Conservation (phyloP, 2,888 invertebrate species). For the Xestoiulus laeticollis region DNA sequence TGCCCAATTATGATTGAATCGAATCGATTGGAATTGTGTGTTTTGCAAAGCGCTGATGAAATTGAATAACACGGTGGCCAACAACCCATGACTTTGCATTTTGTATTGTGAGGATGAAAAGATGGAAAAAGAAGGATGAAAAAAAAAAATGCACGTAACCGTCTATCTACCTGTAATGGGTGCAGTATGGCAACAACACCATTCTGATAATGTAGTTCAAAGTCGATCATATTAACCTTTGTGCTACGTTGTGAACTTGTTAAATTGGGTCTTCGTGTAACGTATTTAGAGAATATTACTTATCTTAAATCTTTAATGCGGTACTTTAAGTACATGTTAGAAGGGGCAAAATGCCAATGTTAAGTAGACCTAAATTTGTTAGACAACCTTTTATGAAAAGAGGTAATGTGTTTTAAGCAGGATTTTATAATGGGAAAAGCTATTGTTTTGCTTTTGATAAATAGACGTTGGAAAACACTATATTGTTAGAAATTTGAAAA, state of each 20-base stretch:
- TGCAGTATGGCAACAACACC: background rate
- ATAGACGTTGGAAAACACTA: no score
- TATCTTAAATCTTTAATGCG: slow-evolving; percentile 18
- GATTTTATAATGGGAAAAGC: background rate
- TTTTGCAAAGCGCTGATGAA: slow-evolving; percentile 33
- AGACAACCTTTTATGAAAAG: background rate
- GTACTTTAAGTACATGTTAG: background rate
- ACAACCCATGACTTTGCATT: slow-evolving; percentile 36
- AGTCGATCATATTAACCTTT: slow-evolving; percentile 28
- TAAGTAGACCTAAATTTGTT: background rate
- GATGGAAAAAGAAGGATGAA: slow-evolving; percentile 15
- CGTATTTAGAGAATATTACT: background rate
- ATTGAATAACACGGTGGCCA: slow-evolving; percentile 35
- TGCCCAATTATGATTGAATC: slow-evolving; percentile 22
- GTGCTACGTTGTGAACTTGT: background rate
- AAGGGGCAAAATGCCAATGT: slow-evolving; percentile 13
- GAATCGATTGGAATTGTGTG: slow-evolving; percentile 25
- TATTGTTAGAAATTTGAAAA: background rate
- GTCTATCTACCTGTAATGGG: background rate
- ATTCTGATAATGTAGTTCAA: slow-evolving; percentile 28
- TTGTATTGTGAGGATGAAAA: slow-evolving; percentile 15
- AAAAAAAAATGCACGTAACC: background rate
- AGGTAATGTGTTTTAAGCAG: background rate
- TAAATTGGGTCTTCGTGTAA: slow-evolving; percentile 33
- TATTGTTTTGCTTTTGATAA: background rate